phyloP scores from a whole-genome alignment of 2,797 vertebrate species.

The Zenarchopterus dispar region DNA sequence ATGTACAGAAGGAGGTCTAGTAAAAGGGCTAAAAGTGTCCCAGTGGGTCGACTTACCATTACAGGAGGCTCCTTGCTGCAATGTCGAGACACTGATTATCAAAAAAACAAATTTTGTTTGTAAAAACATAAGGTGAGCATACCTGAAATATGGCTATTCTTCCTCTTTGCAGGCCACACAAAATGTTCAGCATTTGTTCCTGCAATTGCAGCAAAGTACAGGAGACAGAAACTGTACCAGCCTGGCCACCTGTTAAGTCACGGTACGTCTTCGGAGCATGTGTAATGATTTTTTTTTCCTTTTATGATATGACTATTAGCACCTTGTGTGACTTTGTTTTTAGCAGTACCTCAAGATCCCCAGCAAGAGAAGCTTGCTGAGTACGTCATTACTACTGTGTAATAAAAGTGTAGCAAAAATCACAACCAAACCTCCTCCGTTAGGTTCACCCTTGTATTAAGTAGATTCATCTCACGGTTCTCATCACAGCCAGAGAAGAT shows the following conservation, averaged over 20 bases:
- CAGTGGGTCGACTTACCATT: conserved; percentile 4
- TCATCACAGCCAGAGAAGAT: conserved; percentile 30
- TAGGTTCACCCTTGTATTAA: conserved; percentile 25
- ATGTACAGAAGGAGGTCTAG: conserved; percentile 18
- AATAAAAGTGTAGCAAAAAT: not conserved
- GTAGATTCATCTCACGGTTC: conserved; percentile 44
- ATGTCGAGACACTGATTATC: conserved; percentile 20
- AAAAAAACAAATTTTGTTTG: conserved; percentile 10
- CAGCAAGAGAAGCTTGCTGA: not conserved
- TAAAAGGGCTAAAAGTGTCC: conserved; percentile 12
- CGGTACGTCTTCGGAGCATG: too few relatives aligned
- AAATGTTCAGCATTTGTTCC: not conserved
- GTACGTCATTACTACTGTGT: conserved; percentile 1
- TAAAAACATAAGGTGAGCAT: conserved; percentile 9
- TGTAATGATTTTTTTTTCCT: not conserved
- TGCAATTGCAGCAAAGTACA: not conserved
- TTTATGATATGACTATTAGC: not conserved
- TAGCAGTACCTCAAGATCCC: not conserved
- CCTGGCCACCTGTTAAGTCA: too few relatives aligned
- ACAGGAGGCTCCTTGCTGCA: conserved; percentile 5
- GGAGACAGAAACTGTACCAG: not conserved
- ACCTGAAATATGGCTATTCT: conserved; percentile 5
- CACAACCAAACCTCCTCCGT: conserved; percentile 10
- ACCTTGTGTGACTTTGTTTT: not conserved
- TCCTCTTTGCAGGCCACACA: not conserved